Evolutionary conservation across 2,888 invertebrate species (phyloP).

Genomic region (Ormyrus thymus): DNA sequence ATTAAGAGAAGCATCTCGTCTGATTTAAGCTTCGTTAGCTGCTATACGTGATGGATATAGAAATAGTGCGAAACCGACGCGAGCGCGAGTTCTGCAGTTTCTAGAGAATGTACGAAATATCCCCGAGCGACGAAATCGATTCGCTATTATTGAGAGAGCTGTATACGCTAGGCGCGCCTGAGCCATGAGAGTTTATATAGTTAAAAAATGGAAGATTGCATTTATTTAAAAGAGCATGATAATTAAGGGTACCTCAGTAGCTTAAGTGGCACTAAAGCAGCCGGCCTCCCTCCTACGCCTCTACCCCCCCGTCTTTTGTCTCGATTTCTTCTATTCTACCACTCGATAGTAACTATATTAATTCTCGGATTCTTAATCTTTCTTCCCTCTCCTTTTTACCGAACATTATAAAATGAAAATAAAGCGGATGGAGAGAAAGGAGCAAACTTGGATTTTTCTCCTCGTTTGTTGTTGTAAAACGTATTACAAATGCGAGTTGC

Average conservation of each 20-base stretch:
- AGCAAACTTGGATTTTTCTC: conserved; percentile 3
- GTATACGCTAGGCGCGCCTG: too few relatives aligned
- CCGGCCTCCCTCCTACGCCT: conserved; percentile 27
- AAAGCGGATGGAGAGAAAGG: conserved; percentile 2
- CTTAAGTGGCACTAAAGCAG: conserved; percentile 42
- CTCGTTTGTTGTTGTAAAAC: conserved; percentile 22
- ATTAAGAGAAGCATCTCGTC: conserved; percentile 17
- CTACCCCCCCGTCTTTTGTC: neutral
- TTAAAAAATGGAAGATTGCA: neutral
- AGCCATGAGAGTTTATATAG: conserved; percentile 4
- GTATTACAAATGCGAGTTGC: conserved; percentile 30
- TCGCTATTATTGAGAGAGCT: too few relatives aligned
- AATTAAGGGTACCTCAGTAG: conserved; percentile 40
- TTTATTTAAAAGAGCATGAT: conserved; percentile 38
- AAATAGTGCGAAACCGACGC: neutral
- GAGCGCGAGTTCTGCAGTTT: neutral
- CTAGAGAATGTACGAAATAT: neutral
- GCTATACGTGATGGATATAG: neutral
- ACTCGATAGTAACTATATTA: neutral
- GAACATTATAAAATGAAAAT: neutral
- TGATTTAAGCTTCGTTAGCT: conserved; percentile 26
- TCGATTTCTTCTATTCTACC: neutral
- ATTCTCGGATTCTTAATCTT: neutral
- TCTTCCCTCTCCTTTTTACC: conserved; percentile 7
- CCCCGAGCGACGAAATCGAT: too few relatives aligned